These are phyloP conservation scores for Crotalus helleri DNA, from an alignment of 2,113 vertebrate species.

Conservation along the genomic window DNA sequence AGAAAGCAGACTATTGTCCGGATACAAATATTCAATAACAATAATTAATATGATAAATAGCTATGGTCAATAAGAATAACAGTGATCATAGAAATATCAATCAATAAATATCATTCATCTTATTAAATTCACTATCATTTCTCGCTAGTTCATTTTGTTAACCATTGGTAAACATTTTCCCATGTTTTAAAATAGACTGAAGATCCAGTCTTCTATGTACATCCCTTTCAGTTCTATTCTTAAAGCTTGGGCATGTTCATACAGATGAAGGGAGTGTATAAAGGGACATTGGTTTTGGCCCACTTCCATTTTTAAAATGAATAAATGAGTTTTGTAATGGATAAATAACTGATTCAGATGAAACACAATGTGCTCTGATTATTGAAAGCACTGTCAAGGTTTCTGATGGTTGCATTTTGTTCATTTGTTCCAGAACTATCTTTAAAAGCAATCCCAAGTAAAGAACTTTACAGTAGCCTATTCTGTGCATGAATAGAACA, in stretches of 20 bases:
- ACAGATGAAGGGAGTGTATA: neutral
- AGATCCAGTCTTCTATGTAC: neutral
- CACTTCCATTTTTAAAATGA: neutral
- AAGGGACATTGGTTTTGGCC: neutral
- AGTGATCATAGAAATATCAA: no score
- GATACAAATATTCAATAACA: no score
- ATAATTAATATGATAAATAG: no score
- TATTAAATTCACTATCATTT: no score
- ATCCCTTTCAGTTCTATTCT: neutral
- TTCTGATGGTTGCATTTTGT: neutral
- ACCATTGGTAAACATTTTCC: no score
- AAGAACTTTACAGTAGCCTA: neutral
- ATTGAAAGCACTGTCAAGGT: neutral
- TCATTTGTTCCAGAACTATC: neutral
- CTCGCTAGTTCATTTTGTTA: no score
- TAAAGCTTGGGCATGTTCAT: neutral
- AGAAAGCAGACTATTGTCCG: no score
- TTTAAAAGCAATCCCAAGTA: neutral
- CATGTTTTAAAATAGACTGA: neutral
- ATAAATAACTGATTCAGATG: neutral
- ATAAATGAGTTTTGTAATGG: neutral
- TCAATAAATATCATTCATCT: no score
- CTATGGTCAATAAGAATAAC: no score
- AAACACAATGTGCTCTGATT: neutral
- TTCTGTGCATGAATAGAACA: neutral